These are phyloP conservation scores for Agrotis exclamationis DNA, from an alignment of 2,888 invertebrate genomes.

Conservation along the genomic window DNA sequence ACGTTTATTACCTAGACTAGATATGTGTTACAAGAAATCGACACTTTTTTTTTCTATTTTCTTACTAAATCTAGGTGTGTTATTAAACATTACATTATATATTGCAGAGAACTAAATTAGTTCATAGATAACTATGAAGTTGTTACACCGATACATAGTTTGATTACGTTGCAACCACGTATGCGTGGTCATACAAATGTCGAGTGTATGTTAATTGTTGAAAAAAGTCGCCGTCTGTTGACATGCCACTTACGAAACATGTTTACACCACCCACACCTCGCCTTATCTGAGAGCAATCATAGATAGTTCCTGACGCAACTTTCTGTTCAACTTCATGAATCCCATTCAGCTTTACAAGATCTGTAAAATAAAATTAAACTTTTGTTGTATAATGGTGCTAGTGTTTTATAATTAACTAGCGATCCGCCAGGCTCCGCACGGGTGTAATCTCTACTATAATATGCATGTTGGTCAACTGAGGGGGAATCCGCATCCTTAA, in stretches of 20 bases:
- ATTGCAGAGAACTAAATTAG: constrained; percentile 16
- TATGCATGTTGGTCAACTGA: too few relatives aligned
- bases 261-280: constrained; percentile 60
- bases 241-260: constrained; percentile 56
- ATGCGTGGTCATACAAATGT: constrained; percentile 31
- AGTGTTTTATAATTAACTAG: constrained; percentile 15
- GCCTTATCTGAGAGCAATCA: constrained; percentile 60
- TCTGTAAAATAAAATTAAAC: constrained; percentile 28
- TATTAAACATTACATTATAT: constrained; percentile 32
- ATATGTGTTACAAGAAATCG: constrained; percentile 45
- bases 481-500: too few relatives aligned
- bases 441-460: too few relatives aligned
- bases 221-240: constrained; percentile 58
- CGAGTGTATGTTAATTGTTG: constrained; percentile 53
- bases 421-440: too few relatives aligned
- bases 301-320: constrained; percentile 54
- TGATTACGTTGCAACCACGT: constrained; percentile 12
- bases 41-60: constrained; percentile 37
- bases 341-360: constrained; percentile 33
- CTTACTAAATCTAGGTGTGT: constrained; percentile 36
- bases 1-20: constrained; percentile 5
- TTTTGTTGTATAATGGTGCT: constrained; percentile 21
- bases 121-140: constrained; percentile 22
- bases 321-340: constrained; percentile 47
- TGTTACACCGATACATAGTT: constrained; percentile 21